A percentile compares a stretch with the other conserved stretches of the same genome.
These are phyloP conservation scores for Onychomys arenicola DNA, from an alignment of 2,797 vertebrate genomes.

Conservation along the genomic window DNA sequence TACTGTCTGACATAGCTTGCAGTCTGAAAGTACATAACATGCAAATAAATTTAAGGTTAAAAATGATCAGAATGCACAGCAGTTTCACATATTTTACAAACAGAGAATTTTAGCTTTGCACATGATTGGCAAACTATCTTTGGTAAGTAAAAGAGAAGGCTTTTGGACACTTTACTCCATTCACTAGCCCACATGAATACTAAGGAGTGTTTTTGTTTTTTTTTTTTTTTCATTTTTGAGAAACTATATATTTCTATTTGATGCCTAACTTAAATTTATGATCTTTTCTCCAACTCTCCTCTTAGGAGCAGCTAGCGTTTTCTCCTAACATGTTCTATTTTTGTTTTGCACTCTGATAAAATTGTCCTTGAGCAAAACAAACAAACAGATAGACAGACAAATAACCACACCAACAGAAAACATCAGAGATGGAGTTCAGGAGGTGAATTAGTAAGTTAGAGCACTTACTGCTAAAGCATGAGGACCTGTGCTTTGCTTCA, in stretches of 20 bases:
- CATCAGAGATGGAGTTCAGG: background rate
- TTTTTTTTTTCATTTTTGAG: background rate
- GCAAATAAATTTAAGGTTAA: background rate
- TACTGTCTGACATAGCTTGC: background rate
- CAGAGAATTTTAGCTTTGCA: background rate
- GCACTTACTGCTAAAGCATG: background rate
- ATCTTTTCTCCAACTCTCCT: background rate
- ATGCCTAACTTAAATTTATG: background rate
- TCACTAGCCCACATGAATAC: background rate
- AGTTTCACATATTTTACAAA: background rate
- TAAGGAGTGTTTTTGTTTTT: background rate
- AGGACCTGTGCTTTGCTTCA: no score
- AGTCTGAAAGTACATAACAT: background rate
- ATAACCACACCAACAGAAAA: background rate
- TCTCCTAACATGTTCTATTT: background rate
- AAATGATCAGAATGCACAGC: background rate
- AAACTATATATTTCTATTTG: background rate
- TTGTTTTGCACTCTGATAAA: background rate
- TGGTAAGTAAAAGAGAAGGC: background rate
- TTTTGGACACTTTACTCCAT: background rate
- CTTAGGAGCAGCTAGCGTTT: no score
- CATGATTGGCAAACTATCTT: background rate
- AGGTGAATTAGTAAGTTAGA: background rate
- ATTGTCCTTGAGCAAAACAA: background rate
- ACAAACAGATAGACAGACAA: background rate